Percentiles rank a stretch among this genome's conserved stretches.
phyloP scores from a whole-genome alignment of 2,113 vertebrate genomes.

The Tinamus guttatus region DNA sequence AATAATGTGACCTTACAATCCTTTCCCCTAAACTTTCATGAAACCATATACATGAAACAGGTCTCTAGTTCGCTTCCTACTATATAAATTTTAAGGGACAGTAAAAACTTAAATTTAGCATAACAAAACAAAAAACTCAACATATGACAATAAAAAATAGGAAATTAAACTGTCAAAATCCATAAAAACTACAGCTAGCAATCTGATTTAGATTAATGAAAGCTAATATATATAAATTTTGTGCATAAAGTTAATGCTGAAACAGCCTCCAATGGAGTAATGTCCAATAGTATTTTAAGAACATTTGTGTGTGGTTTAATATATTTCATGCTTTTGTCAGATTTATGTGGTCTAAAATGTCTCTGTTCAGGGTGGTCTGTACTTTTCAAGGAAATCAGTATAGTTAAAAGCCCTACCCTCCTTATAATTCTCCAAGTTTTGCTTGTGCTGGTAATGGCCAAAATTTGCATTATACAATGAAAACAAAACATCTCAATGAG shows the following conservation, averaged over 20 bases:
- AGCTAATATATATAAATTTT: neutral
- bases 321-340: neutral
- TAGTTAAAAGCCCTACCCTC: neutral
- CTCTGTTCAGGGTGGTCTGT: neutral
- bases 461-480: neutral
- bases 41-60: neutral
- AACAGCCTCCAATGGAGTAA: slow-evolving; percentile 14
- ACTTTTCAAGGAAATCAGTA: neutral
- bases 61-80: neutral
- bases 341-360: neutral
- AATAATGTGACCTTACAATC: neutral
- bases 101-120: neutral
- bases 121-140: neutral
- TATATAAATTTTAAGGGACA: neutral
- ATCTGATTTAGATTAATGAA: neutral
- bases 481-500: neutral
- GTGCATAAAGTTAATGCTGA: neutral
- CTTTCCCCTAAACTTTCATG: neutral
- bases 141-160: neutral
- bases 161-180: slow-evolving; percentile 26
- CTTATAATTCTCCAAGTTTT: neutral
- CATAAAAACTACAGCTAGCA: neutral
- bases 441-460: neutral
- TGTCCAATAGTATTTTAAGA: neutral
- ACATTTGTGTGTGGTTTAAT: neutral